Base-by-base conservation (phyloP, 2,113 vertebrate species). In the Meleagris gallopavo region DNA sequence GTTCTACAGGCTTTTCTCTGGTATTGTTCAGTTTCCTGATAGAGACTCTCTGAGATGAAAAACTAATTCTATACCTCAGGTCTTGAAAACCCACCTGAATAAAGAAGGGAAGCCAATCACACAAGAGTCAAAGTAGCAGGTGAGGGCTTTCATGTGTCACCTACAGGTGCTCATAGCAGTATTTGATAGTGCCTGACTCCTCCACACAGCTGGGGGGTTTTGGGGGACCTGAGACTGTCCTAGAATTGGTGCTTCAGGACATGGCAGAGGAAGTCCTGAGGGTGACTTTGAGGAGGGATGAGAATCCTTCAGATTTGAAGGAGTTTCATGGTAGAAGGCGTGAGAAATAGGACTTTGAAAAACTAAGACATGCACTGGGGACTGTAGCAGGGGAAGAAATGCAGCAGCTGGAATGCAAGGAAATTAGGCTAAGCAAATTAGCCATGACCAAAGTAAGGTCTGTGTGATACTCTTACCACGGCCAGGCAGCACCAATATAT, bases 101-200 rank as follows among this genome's bases (percentile, higher is more conserved):
- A 81, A 90, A 92, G 72, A 80, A 77, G 27, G 25, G 24, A 86
- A 83, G 48, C 6, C 83, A 94, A 91, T 88, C 19, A 18, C 54
- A 46, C 38, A 46, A 48, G 30, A 67, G 38, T 50, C 65, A 71
- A 52, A 71, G 76, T 61, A 75, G 69, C 79, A 80, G 18, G 30
- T 40, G 38, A 66, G 13, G 40, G 17, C 13, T 67, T 71, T n/a
- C 58, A 6, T 25, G 5, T 65, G 32, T 16, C 38, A 52, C 17
- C 50, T 43, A 69, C 38, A 78, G 34, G 22, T 22, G 29, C 43
- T 16, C 0, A 0, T 24, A 64, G 30, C 40, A 13, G 21, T 30
- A 24, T 60, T 36, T 61, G 29, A 16, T 70, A 58, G 43, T 32
- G 17, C 34, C 52, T 60, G 32, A 22, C 32, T 60, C 5, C 2